Base-by-base conservation (phyloP, 2,888 invertebrate species). In the Phyto melanocephala region DNA sequence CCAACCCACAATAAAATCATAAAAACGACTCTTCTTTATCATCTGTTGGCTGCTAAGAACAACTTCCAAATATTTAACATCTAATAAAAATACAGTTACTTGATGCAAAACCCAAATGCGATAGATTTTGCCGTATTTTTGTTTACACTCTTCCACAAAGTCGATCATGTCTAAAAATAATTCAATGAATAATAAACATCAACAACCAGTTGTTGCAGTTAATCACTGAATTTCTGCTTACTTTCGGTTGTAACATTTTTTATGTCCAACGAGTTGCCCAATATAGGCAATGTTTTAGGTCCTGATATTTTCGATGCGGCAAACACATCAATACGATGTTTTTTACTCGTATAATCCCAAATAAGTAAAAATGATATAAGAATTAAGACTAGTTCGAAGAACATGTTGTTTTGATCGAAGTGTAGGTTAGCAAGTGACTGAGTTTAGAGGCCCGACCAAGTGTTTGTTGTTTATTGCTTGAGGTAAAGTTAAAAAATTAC, bases 1-100 rank as follows among this genome's bases (percentile, higher is more conserved):
- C 90, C 90, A 90, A 15, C 86, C 84, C 1, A 84, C 67, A 0
- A 90, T 70, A 2, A 88, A 84, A 6, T 82, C 70, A 33, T 90
- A 90, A 1, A 90, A 42, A 11, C 76, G 13, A 75, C 87, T 85
- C 80, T 90, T 90, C 7, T 84, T 76, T 3, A 89, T 86, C 68
- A 89, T 86, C 58, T 87, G 87, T 35, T 86, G 86, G 56, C 87
- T 88, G 11, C 84, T 81, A 0, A 90, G 85, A 62, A 90, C 60
- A 0, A 84, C 76, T n/a, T 90, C 89, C 11, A 88, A 86, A 52
- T 87, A 84, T 10, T 86, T 84, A 1, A 86, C 86, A 62, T 90
- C 88, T 0, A 86, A 86, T 10, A 90, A 88, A 0, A 89, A 83
- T n/a, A 90, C 54, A 8, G 86, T 81, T 2, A 88, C 70, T 2